A percentile compares a stretch with the other conserved stretches of the same genome.
Conservation (phyloP, 2,888 invertebrate species). For the Caradrina clavipalpis region DNA sequence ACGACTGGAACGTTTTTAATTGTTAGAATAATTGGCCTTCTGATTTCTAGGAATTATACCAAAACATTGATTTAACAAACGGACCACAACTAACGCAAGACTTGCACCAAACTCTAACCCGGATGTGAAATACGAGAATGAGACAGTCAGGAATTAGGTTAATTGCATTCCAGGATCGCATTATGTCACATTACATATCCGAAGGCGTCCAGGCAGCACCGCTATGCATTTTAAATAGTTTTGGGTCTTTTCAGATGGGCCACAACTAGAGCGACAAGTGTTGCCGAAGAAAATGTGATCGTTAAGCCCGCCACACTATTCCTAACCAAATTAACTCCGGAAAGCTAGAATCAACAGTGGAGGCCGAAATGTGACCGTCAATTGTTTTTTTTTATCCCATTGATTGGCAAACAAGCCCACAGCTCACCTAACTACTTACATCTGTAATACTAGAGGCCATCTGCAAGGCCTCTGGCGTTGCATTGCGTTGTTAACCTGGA, state of each 20-base stretch:
- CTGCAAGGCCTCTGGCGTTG: no score
- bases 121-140: slow-evolving; percentile 39
- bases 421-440: no score
- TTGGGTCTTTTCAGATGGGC: slow-evolving; percentile 23
- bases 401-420: no score
- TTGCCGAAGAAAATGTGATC: background rate
- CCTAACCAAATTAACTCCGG: no score
- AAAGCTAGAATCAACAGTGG: no score
- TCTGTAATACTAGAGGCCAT: no score
- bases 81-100: background rate
- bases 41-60: background rate
- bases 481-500: no score
- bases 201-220: slow-evolving; percentile 55
- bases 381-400: no score
- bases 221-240: slow-evolving; percentile 74
- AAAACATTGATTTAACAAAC: slow-evolving; percentile 9
- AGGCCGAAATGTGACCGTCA: no score
- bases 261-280: background rate
- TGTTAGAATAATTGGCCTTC: no score
- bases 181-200: slow-evolving; percentile 72
- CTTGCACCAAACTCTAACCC: slow-evolving; percentile 28
- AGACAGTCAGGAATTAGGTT: slow-evolving; percentile 65
- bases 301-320: no score
- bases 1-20: no score
- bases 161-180: slow-evolving; percentile 69